Evolutionary conservation across 2,797 vertebrate species (phyloP).

Genomic region (Oceanodroma leucorhoa): DNA sequence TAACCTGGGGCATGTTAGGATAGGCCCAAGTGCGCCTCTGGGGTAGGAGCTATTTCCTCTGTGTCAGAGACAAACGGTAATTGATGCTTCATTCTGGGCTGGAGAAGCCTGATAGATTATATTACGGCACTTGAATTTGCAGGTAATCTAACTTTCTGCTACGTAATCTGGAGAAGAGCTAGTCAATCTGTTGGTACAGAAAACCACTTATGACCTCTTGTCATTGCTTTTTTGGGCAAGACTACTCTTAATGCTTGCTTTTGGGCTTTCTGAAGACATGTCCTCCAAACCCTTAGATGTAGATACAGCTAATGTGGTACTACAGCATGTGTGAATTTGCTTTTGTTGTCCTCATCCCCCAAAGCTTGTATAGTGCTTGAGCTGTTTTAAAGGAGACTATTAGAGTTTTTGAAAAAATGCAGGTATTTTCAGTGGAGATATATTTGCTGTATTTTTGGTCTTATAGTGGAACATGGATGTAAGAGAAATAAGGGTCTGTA

Average conservation of each 20-base stretch:
- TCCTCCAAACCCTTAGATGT: neutral
- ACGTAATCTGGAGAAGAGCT: neutral
- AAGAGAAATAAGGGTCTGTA: neutral
- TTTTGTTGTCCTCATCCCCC: neutral
- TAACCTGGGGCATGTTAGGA: neutral
- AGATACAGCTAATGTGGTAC: neutral
- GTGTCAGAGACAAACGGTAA: neutral
- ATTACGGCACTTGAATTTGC: neutral
- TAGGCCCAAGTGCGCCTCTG: neutral
- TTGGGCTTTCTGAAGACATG: neutral
- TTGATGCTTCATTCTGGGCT: neutral
- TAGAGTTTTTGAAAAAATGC: neutral
- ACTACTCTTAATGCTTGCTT: neutral
- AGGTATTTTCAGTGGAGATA: neutral
- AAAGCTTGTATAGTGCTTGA: neutral
- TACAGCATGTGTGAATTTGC: neutral
- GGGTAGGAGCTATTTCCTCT: neutral
- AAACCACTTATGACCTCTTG: neutral
- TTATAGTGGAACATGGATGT: neutral
- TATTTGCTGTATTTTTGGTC: neutral
- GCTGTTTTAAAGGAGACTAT: neutral
- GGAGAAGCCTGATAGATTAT: neutral
- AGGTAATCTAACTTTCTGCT: neutral
- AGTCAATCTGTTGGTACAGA: fast-evolving
- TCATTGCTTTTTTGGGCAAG: neutral